These are phyloP conservation scores for Nephrotoma flavescens DNA, from an alignment of 2,888 invertebrate genomes.

Conservation along the genomic window DNA sequence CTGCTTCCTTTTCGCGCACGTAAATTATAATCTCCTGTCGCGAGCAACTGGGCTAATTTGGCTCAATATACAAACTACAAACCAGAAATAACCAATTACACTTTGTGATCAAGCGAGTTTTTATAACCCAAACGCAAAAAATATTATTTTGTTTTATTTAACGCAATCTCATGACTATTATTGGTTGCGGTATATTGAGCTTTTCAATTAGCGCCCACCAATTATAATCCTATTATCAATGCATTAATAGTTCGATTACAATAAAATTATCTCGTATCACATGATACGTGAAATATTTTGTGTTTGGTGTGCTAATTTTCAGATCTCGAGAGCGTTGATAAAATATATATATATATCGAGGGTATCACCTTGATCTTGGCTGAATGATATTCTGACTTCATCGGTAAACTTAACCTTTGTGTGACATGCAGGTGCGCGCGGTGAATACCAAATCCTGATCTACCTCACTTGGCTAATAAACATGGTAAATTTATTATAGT, in stretches of 20 bases:
- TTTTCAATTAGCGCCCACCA: not conserved
- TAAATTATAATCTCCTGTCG: not conserved
- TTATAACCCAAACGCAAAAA: not conserved
- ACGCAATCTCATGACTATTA: not conserved
- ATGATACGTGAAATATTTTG: not conserved
- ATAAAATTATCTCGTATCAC: not conserved
- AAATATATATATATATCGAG: not conserved
- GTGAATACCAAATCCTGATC: not conserved
- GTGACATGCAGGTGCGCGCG: too few relatives aligned
- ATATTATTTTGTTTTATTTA: not conserved
- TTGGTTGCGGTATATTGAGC: not conserved
- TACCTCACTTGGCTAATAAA: too few relatives aligned
- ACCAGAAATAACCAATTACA: not conserved
- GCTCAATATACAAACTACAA: not conserved
- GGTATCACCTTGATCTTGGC: not conserved
- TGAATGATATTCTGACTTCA: not conserved
- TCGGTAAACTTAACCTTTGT: too few relatives aligned
- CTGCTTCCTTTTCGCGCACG: not conserved
- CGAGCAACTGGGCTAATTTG: not conserved
- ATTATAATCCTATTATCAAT: not conserved
- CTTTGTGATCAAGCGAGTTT: not conserved
- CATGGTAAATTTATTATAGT: too few relatives aligned
- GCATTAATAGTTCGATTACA: not conserved
- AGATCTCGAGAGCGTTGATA: not conserved
- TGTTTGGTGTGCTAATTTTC: not conserved